Evolutionary conservation across 2,888 invertebrate species (phyloP).

Genomic region (Amphipyra berbera): DNA sequence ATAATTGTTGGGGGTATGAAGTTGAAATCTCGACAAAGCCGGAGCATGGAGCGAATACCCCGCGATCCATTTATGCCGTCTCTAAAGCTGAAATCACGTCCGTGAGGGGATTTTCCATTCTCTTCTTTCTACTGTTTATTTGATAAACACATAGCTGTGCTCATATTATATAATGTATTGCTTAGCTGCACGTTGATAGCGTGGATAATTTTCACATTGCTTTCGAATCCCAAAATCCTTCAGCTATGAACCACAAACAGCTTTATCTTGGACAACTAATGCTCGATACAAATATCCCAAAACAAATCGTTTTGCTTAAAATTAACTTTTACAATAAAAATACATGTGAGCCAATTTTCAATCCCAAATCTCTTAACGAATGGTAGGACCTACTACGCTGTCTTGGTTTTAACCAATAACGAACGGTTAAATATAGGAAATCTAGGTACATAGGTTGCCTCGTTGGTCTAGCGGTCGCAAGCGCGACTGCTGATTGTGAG

Average conservation of each 20-base stretch:
- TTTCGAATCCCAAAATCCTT: conserved; percentile 23
- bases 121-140: conserved; percentile 65
- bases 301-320: conserved; percentile 1
- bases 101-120: conserved; percentile 64
- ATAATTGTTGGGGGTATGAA: conserved; percentile 55
- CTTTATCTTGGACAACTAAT: conserved; percentile 6
- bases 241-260: conserved; percentile 18
- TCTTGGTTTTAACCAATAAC: too few species aligned
- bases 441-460: too few species aligned
- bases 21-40: conserved; percentile 63
- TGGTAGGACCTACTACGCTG: too few species aligned
- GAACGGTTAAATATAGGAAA: too few species aligned
- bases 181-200: conserved; percentile 27
- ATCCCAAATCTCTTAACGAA: too few species aligned
- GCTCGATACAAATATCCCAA: neutral
- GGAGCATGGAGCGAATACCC: conserved; percentile 55
- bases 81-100: conserved; percentile 73
- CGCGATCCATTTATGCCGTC: conserved; percentile 72
- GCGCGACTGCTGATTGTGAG: too few species aligned
- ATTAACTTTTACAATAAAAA: too few species aligned
- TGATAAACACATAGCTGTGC: conserved; percentile 54
- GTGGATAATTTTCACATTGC: conserved; percentile 36
- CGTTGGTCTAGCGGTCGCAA: too few species aligned
- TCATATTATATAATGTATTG: conserved; percentile 40
- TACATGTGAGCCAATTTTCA: too few species aligned